These are phyloP conservation scores for Metallyticus violacea DNA, from an alignment of 2,888 invertebrate genomes.

Conservation along the genomic window DNA sequence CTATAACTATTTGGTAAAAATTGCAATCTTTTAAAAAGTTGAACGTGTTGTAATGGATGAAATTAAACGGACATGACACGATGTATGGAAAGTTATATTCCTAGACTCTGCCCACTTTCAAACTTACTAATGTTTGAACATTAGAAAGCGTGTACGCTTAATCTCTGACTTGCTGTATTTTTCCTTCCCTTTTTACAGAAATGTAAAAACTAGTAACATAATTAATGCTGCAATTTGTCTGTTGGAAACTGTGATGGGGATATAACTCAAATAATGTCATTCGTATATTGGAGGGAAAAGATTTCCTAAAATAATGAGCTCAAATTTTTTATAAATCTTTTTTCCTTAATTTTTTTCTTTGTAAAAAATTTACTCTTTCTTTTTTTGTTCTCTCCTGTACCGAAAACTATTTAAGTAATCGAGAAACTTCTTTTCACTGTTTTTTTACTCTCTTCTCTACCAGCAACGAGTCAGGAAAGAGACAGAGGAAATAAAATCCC, in stretches of 20 bases:
- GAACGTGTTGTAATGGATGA: too few species aligned
- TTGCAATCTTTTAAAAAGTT: too few species aligned
- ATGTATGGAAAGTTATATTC: too few species aligned
- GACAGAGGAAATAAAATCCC: background rate
- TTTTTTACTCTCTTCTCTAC: background rate
- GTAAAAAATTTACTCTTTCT: background rate
- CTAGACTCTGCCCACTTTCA: too few species aligned
- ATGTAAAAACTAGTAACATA: background rate
- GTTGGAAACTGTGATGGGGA: background rate
- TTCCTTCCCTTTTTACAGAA: background rate
- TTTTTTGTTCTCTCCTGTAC: background rate
- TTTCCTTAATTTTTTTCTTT: too few species aligned
- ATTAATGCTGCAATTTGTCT: background rate
- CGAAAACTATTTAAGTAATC: background rate
- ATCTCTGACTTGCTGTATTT: too few species aligned
- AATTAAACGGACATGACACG: too few species aligned
- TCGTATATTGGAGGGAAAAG: background rate
- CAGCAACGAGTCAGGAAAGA: background rate
- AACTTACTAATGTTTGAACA: too few species aligned
- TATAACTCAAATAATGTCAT: background rate
- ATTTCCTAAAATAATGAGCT: background rate
- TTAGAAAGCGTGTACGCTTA: too few species aligned
- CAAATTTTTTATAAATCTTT: background rate
- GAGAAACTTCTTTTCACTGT: background rate
- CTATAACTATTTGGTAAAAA: too few species aligned